Base-by-base conservation (phyloP, 1,140 invertebrate species). In the Palaemon carinicauda region DNA sequence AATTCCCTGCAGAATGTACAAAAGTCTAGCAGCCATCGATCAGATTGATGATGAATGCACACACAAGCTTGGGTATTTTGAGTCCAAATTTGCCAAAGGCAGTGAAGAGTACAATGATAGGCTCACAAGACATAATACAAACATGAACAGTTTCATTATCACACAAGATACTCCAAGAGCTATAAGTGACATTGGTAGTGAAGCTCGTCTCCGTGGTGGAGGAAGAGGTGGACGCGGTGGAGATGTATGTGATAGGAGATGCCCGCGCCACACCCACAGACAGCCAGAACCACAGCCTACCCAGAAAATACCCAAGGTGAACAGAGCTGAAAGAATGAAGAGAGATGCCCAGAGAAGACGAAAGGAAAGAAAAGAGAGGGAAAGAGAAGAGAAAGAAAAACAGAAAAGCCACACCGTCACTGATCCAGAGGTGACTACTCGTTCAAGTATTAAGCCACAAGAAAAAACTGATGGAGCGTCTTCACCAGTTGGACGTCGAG, bases 1-100 rank as follows among this genome's bases (percentile, higher is more conserved):
- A 41, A 33, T 77, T 12, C 52, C 82, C 5, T 84, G 84, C 41
- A 85, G 89, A 74, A 86, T 89, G 87, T 89, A 89, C 73, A 83
- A 89, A 74, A 89, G 89, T 77, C 50, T 88, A 56, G 87, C 89
- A n/a, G 71, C 87, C 31, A 89, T 89, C 21, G 89, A 89, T 24
- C 89, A 89, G 78, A 87, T 89, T 50, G 87, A 88, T 65, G 79
- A 73, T 29, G 79, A 82, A 21, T 87, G 65, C 51, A 29, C 77
- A 14, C 84, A 74, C 65, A 86, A 86, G 54, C 84, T 80, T 80
- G 89, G 87, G n/a, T 88, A 89, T 73, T 88, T 88, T 29, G 87
- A 89, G 33, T 89, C 89, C 14, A 84, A 82, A 51, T 81, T 88
- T 19, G 82, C 82, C 50, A 83, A 80, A 31, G 83, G 88, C 65